These are phyloP conservation scores for Neoniphon sammara DNA, from an alignment of 2,797 vertebrate genomes.

Conservation along the genomic window DNA sequence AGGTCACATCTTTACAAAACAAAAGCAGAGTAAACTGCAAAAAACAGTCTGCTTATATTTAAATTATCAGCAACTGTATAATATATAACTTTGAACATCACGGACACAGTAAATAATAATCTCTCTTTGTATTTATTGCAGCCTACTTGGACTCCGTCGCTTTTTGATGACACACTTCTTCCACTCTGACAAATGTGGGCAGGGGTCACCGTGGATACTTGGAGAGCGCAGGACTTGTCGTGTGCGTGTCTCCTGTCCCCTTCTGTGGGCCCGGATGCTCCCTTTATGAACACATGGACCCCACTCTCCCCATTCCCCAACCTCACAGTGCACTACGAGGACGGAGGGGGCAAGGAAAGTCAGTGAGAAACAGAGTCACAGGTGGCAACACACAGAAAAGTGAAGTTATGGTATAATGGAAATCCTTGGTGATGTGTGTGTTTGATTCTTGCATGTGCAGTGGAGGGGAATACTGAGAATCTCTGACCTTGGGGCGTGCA, in stretches of 20 bases:
- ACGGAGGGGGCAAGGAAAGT: slow-evolving; percentile 13
- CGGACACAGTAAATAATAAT: neutral
- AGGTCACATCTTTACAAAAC: neutral
- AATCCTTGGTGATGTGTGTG: neutral
- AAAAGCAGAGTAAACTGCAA: neutral
- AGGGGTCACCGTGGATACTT: slow-evolving; percentile 33
- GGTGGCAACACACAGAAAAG: neutral
- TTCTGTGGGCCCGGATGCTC: slow-evolving; percentile 19
- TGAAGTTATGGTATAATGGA: neutral
- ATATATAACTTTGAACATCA: slow-evolving; percentile 6
- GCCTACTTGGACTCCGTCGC: slow-evolving; percentile 33
- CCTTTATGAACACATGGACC: slow-evolving; percentile 54
- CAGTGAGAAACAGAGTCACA: slow-evolving; percentile 7
- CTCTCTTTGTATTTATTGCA: slow-evolving; percentile 8
- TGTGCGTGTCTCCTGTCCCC: slow-evolving; percentile 47
- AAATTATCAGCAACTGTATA: neutral
- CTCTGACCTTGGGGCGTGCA: slow-evolving; percentile 86
- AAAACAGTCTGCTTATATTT: neutral
- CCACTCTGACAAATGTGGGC: slow-evolving; percentile 53
- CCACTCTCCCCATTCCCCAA: slow-evolving; percentile 66
- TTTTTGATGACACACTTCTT: slow-evolving; percentile 65
- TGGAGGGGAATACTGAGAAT: neutral
- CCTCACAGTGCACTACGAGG: slow-evolving; percentile 60
- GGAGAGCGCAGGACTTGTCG: slow-evolving; percentile 37
- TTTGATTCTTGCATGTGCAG: neutral